A percentile compares a stretch with the other conserved stretches of the same genome.
phyloP scores from a whole-genome alignment of 2,888 invertebrate genomes.

The Rhabditoides inermis region DNA sequence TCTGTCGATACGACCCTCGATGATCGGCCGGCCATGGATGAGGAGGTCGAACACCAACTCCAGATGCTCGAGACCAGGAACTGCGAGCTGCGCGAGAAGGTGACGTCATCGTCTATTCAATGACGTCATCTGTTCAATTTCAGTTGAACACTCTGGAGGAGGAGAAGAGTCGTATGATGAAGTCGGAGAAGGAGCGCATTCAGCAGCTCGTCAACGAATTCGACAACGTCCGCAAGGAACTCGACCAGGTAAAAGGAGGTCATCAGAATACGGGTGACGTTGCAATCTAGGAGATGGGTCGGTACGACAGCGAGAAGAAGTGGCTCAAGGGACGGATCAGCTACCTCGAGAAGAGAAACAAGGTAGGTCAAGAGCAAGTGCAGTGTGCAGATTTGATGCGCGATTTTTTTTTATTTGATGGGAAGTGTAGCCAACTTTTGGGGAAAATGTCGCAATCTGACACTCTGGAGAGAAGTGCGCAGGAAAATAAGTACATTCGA shows the following conservation, averaged over 20 bases:
- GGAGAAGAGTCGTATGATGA: conserved; percentile 18
- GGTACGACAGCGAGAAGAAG: conserved; percentile 37
- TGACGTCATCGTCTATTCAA: not conserved
- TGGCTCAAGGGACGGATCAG: conserved; percentile 35
- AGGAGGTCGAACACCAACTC: not conserved
- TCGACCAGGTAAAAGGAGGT: conserved; percentile 25
- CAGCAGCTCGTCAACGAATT: conserved; percentile 41
- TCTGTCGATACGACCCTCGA: too few relatives aligned
- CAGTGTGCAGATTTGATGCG: too few relatives aligned
- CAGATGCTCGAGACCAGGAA: conserved; percentile 1
- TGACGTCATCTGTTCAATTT: not conserved
- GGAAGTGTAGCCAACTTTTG: too few relatives aligned
- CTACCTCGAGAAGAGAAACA: conserved; percentile 36
- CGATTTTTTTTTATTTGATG: too few relatives aligned
- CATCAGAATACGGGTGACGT: not conserved
- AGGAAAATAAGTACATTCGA: too few relatives aligned
- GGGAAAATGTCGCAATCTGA: too few relatives aligned
- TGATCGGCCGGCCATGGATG: not conserved
- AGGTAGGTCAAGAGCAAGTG: conserved; percentile 19
- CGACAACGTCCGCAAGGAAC: conserved; percentile 38
- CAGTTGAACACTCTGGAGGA: conserved; percentile 20
- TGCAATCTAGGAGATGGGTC: conserved; percentile 21
- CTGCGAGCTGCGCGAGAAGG: conserved; percentile 8
- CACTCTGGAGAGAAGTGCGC: too few relatives aligned
- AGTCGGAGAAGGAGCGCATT: conserved; percentile 27